Base-by-base conservation (phyloP, 2,797 vertebrate genomes). In the Eidolon dupreanum region DNA sequence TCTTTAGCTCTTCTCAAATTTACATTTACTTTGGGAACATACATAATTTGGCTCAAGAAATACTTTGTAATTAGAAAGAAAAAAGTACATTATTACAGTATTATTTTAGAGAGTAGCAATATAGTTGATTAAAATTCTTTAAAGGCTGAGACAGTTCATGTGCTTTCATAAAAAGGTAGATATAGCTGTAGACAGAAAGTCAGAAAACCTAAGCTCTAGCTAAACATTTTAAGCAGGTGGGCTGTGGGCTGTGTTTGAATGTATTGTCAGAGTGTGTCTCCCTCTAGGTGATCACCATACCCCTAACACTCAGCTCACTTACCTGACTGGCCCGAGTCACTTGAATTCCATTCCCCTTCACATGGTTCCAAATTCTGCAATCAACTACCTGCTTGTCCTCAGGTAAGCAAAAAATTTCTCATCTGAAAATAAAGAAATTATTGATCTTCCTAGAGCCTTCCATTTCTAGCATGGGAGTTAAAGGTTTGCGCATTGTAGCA, bases 1-100 rank as follows among this genome's bases (percentile, higher is more conserved):
- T 94, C 75, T 94, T 43, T 83, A 68, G 65, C 73, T 92, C 24
- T 41, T 95, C 53, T 19, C 31, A 87, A 90, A 43, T 88, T 92
- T 90, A 49, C 26, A 38, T 88, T 92, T 85, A 65, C n/a, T 87
- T 73, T 77, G 41, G 15, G 28, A 86, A 8, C 7, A n/a, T 68
- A 74, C 9, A 43, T 83, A 73, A 19, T 41, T 94, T 95, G 55
- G 4, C 16, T 97, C 68, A 70, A 88, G 79, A 93, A 61, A 26
- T 59, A 59, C 57, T 96, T 20, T 94, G 12, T 74, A 55, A 24
- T 77, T 46, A 96, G 63, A 73, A 79, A 95, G 36, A 63, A 68
- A 88, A 43, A 3, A 91, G 2, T 17, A 63, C 10, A 36, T 26
- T 55, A 79, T 65, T 86, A 15, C 59, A 73, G 59, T 46, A 73